Evolutionary conservation across 2,888 invertebrate species (phyloP).

Genomic region (Plagodis dolabraria): DNA sequence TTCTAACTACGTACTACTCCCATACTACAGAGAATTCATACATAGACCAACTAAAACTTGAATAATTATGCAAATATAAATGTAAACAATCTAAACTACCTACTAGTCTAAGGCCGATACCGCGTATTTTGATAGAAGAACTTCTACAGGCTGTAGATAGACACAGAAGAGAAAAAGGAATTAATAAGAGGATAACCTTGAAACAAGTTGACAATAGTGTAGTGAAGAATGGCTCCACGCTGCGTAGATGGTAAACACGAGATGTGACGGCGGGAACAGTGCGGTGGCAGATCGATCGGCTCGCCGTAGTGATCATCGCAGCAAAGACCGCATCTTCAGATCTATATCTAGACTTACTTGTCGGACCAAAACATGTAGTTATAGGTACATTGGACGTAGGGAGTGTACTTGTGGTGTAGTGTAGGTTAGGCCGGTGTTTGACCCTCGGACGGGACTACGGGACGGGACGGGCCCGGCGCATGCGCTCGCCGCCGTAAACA

Average conservation of each 20-base stretch:
- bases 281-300: conserved; percentile 32
- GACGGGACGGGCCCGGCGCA: conserved; percentile 61
- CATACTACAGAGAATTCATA: conserved; percentile 26
- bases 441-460: conserved; percentile 53
- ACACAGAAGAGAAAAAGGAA: conserved; percentile 34
- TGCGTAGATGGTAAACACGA: conserved; percentile 37
- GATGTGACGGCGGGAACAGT: conserved; percentile 15
- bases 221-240: conserved; percentile 37
- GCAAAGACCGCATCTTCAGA: conserved; percentile 51
- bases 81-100: conserved; percentile 32
- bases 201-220: conserved; percentile 38
- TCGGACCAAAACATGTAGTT: conserved; percentile 57
- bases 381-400: conserved; percentile 49
- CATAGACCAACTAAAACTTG: conserved; percentile 29
- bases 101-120: conserved; percentile 21
- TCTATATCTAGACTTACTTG: conserved; percentile 73
- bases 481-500: conserved; percentile 79
- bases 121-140: conserved; percentile 8
- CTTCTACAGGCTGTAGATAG: conserved; percentile 3
- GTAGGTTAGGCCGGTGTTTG: conserved; percentile 80
- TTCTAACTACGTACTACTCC: conserved; percentile 35
- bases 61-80: conserved; percentile 38
- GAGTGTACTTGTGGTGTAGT: conserved; percentile 29
- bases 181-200: conserved; percentile 40
- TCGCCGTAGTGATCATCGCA: conserved; percentile 41